A percentile compares a stretch with the other conserved stretches of the same genome.
phyloP scores from a whole-genome alignment of 2,797 vertebrate genomes.

The Rhodeus uyekii region DNA sequence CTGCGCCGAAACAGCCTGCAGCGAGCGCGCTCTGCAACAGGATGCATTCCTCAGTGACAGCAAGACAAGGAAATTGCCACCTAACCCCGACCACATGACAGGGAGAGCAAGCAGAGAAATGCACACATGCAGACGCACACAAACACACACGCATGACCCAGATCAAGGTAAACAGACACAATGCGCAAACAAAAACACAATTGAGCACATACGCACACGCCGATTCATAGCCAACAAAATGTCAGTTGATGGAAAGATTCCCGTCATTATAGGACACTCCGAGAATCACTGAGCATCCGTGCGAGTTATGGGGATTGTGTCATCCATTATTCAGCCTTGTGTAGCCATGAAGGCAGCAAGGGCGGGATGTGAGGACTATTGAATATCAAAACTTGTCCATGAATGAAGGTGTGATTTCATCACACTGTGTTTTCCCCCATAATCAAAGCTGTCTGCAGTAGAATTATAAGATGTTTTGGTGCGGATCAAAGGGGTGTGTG shows the following conservation, averaged over 20 bases:
- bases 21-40: constrained; percentile 41
- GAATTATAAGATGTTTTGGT: constrained; percentile 36
- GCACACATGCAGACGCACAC: constrained; percentile 28
- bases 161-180: constrained; percentile 17
- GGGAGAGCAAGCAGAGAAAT: background rate
- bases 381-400: constrained; percentile 39
- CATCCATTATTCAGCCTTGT: constrained; percentile 25
- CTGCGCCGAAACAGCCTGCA: constrained; percentile 48
- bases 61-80: constrained; percentile 55
- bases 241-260: constrained; percentile 18
- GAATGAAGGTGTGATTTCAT: constrained; percentile 52
- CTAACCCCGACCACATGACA: constrained; percentile 52
- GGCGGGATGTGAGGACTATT: constrained; percentile 14
- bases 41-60: constrained; percentile 54
- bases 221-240: constrained; percentile 31
- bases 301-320: constrained; percentile 9
- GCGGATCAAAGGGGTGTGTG: constrained; percentile 34
- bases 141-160: constrained; percentile 31
- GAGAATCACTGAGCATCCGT: constrained; percentile 9
- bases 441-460: constrained; percentile 42
- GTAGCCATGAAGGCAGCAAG: constrained; percentile 21
- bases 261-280: constrained; percentile 24
- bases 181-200: constrained; percentile 16
- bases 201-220: constrained; percentile 12
- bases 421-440: constrained; percentile 29